Evolutionary conservation across 2,888 invertebrate species (phyloP).

Genomic region (Seira ritae): DNA sequence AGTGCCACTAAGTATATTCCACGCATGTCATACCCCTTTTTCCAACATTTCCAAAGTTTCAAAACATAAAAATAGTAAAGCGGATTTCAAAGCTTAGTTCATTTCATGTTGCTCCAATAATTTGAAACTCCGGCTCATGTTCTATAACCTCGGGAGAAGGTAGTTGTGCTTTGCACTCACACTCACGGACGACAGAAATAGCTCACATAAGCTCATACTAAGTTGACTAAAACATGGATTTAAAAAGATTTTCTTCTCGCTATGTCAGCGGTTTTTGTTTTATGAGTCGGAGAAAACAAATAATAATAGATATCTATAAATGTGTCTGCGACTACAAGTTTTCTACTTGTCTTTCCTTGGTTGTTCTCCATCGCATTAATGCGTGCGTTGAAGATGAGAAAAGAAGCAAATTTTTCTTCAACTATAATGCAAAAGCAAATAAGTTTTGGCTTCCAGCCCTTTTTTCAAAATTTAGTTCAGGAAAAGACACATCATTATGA

Average conservation of each 20-base stretch:
- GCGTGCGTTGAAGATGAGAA: background rate
- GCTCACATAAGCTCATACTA: constrained; percentile 4
- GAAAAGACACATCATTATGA: background rate
- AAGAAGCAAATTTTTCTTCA: background rate
- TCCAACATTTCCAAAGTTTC: background rate
- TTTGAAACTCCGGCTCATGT: background rate
- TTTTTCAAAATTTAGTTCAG: background rate
- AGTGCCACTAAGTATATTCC: background rate
- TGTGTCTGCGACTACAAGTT: background rate
- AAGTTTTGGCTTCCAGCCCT: constrained; percentile 15
- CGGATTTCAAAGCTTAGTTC: too few species aligned
- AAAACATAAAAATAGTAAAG: too few species aligned
- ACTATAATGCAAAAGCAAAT: too few species aligned
- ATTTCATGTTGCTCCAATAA: too few species aligned
- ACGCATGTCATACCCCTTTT: background rate
- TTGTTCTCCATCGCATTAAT: background rate
- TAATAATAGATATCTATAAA: background rate
- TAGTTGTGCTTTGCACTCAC: background rate
- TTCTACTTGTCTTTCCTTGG: background rate
- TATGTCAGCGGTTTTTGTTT: constrained; percentile 50
- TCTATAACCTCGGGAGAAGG: background rate
- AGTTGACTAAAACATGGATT: constrained; percentile 28
- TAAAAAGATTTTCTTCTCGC: constrained; percentile 33
- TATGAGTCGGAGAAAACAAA: constrained; percentile 33
- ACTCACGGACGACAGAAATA: constrained; percentile 31